Percentiles rank a stretch among this genome's conserved stretches.
Evolutionary conservation across 2,888 invertebrate genomes (phyloP).

Genomic region (Megastigmus dorsalis): DNA sequence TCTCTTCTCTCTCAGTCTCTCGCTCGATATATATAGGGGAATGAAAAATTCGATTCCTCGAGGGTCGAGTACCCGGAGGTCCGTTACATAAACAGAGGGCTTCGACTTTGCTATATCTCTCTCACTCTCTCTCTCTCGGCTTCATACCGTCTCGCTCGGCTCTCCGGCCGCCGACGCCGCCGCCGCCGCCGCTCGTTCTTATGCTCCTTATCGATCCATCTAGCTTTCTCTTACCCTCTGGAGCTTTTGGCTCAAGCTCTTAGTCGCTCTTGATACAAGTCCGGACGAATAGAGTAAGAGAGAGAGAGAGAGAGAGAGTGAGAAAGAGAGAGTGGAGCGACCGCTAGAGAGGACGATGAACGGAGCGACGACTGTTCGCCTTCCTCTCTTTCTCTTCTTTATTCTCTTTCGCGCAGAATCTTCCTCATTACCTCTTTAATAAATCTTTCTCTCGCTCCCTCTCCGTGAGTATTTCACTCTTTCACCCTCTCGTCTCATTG

Average conservation of each 20-base stretch:
- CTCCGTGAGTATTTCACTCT: constrained; percentile 1
- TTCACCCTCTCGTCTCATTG: background rate
- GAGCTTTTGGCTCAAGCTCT: constrained; percentile 57
- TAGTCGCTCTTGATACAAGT: constrained; percentile 57
- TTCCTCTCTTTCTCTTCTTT: constrained; percentile 9
- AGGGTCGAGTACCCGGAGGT: constrained; percentile 15
- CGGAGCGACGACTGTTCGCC: no score
- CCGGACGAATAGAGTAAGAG: constrained; percentile 14
- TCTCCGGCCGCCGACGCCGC: background rate
- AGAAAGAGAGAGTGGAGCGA: constrained; percentile 17
- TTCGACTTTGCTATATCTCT: background rate
- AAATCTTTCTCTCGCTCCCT: constrained; percentile 31
- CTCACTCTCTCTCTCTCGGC: background rate
- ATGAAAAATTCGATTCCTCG: constrained; percentile 50
- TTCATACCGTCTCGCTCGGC: background rate
- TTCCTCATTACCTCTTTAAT: constrained; percentile 45
- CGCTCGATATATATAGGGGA: no score
- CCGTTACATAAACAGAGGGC: constrained; percentile 49
- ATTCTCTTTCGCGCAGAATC: background rate
- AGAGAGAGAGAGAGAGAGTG: constrained; percentile 33
- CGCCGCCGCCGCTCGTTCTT: constrained; percentile 21
- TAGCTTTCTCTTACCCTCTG: constrained; percentile 55
- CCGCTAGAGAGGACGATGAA: no score
- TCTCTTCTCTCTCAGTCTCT: background rate
- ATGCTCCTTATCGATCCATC: constrained; percentile 64